Base-by-base conservation (phyloP, 2,113 vertebrate species). In the Syngnathus floridae region DNA sequence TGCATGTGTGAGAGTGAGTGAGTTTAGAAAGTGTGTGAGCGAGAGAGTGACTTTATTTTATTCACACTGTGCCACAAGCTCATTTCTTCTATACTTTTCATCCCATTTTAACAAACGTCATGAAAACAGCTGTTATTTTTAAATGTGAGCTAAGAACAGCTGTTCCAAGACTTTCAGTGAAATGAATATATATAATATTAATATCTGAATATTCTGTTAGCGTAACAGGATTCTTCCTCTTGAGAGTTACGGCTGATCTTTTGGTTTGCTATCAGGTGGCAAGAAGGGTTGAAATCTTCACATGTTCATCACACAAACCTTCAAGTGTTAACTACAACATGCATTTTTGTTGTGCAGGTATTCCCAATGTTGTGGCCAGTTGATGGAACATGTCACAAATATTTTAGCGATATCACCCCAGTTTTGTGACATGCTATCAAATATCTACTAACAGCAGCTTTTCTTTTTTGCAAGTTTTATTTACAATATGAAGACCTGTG, bases 1-100 rank as follows among this genome's bases (percentile, higher is more conserved):
- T 5, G 12, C 21, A 21, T 22, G 9, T 21, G 49, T 11, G 49
- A 13, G 40, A 11, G 40, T 3, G 40, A 13, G 40, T 41, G 40
- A 41, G 40, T 41, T 41, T 41, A 48, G 17, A 17, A 14, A 45
- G 19, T 19, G 46, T n/a, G 46, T 48, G 46, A 8, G 46, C 7
- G 6, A 0, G 46, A 48, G 17, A 48, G 63, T 83, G 65, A 66
- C 52, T 46, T 46, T 82, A 62, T 70, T 54, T 49, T 58, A 73
- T 54, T 73, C 86, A 87, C 83, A 69, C 38, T n/a, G 87, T 89
- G 88, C 84, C 88, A 88, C 67, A 58, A 62, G 38, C 48, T 70
- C 43, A 67, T 68, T 37, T 69, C 49, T 64, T 12, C 1, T 17
- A 2, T 37, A 37, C 8, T 22, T 64, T 37, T 41, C n/a, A 10